Base-by-base conservation (phyloP, 2,113 vertebrate species). In the Catharus bicknelli region DNA sequence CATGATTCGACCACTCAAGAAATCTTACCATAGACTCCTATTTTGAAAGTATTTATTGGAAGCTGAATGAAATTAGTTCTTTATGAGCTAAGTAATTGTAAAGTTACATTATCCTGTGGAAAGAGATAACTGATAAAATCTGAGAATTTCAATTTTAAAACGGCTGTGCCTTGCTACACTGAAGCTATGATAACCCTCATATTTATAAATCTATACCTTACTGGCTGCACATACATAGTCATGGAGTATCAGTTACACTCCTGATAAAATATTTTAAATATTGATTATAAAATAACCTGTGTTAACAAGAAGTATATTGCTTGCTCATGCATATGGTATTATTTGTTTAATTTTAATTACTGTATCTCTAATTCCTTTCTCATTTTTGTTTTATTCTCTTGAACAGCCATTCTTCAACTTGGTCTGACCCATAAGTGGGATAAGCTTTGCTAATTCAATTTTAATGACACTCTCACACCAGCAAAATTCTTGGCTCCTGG, bases 141-240 rank as follows among this genome's bases (percentile, higher is more conserved):
- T 80, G 90, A 86, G 94, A 90, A 97, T 96, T 96, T 97, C 95
- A 95, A 91, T 97, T 96, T 96, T 95, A 93, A 95, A 93, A 91
- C 0, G 40, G 17, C 93, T 95, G 53, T 86, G 92, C 90, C 92
- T 95, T 90, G 90, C 93, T 95, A 87, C 90, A 70, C 43, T 88
- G 90, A 93, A 95, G 92, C 83, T 40, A 89, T 80, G 95, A 96
- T 92, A 94, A 90, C 72, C 69, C 40, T 92, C 67, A 72, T 96
- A 96, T 97, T 96, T 97, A 88, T 94, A 95, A 95, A 97, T 94
- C 90, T 96, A 86, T 95, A 97, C 83, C 94, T 92, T 92, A 84
- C 92, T 4, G 47, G 43, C 90, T 92, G 80, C 79, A 61, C 84
- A 95, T 94, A 84, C 94, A 94, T 95, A 95, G 96, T 95, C 67